These are phyloP conservation scores for Amorpha juglandis DNA, from an alignment of 2,888 invertebrate genomes.

Conservation along the genomic window DNA sequence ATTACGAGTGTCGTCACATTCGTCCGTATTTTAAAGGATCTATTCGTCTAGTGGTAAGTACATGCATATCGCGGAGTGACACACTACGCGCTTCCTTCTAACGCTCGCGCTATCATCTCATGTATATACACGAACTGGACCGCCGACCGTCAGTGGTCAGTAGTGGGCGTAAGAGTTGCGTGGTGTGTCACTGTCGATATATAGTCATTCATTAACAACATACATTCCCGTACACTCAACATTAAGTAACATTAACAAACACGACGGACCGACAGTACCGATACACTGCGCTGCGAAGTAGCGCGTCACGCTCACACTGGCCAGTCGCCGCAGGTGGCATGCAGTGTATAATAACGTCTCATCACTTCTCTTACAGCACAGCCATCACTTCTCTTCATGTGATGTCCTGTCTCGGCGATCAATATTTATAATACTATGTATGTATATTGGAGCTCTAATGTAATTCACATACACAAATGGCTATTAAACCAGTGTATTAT, in stretches of 20 bases:
- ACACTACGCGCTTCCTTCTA: slow-evolving; percentile 3
- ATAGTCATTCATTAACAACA: slow-evolving; percentile 50
- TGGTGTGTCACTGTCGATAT: background rate
- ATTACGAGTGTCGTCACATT: background rate
- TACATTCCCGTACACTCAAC: slow-evolving; percentile 80
- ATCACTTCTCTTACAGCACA: too few relatives aligned
- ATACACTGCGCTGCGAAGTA: background rate
- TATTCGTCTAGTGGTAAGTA: background rate
- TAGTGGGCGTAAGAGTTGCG: background rate
- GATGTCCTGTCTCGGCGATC: too few relatives aligned
- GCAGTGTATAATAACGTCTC: too few relatives aligned
- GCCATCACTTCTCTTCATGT: too few relatives aligned
- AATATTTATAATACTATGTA: too few relatives aligned
- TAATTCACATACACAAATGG: background rate
- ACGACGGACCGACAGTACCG: slow-evolving; percentile 33
- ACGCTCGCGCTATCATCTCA: too few relatives aligned
- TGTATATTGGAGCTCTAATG: too few relatives aligned
- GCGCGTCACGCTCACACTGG: too few relatives aligned
- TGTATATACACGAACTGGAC: too few relatives aligned
- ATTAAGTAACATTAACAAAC: slow-evolving; percentile 63
- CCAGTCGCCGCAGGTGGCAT: too few relatives aligned
- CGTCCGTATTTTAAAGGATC: background rate
- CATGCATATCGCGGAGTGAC: slow-evolving; percentile 13
- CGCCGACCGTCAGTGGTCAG: too few relatives aligned
- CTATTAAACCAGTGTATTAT: background rate